A percentile compares a stretch with the other conserved stretches of the same genome.
These are phyloP conservation scores for Myocastor coypus DNA, from an alignment of 2,113 vertebrate genomes.

Conservation along the genomic window DNA sequence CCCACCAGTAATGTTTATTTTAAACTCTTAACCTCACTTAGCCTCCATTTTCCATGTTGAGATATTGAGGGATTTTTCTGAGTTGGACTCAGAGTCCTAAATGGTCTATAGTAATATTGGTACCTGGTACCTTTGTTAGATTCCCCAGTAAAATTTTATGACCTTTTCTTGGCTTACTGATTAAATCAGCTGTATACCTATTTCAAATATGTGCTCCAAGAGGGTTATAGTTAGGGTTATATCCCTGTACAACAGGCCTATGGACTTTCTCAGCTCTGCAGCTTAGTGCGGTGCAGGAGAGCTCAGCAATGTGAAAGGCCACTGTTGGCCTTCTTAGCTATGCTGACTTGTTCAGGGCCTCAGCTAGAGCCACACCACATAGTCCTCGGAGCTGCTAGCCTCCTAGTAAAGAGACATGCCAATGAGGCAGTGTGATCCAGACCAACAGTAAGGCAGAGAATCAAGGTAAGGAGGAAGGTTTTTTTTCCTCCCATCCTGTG, in stretches of 20 bases:
- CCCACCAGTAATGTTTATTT: background rate
- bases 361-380: background rate
- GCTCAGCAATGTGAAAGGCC: background rate
- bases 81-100: background rate
- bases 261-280: background rate
- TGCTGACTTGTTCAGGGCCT: background rate
- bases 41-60: background rate
- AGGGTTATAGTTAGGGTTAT: background rate
- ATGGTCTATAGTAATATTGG: background rate
- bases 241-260: background rate
- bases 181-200: background rate
- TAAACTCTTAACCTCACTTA: background rate
- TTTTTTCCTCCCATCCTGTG: too few relatives aligned
- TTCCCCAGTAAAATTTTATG: background rate
- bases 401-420: background rate
- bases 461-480: background rate
- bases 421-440: background rate
- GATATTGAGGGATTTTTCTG: background rate
- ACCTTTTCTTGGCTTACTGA: background rate
- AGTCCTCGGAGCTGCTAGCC: background rate
- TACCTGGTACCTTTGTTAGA: background rate
- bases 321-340: background rate
- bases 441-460: background rate
- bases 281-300: background rate
- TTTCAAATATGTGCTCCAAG: background rate